Conservation (phyloP, 2,888 invertebrate genomes). For the Hyposoter dolosus region DNA sequence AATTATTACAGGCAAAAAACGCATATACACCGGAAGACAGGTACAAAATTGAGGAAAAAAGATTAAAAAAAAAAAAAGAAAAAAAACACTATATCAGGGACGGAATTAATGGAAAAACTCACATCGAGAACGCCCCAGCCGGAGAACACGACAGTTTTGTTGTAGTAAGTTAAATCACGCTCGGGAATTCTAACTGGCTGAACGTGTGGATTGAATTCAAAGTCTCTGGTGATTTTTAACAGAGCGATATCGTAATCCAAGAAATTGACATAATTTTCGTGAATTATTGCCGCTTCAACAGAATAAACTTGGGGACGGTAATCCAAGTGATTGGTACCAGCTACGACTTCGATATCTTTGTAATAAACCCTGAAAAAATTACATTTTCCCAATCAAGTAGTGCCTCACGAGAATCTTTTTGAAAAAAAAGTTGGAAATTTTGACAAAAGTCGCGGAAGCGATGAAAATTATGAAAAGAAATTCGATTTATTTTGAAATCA, state of each 20-base stretch:
- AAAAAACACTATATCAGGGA: not conserved
- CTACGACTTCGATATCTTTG: constrained; percentile 21
- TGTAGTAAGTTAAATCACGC: constrained; percentile 57
- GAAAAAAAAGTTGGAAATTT: not conserved
- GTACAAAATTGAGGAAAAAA: not conserved
- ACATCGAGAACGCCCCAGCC: constrained; percentile 78
- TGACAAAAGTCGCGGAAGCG: not conserved
- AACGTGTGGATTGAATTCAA: constrained; percentile 72
- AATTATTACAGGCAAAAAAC: not conserved
- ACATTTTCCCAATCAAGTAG: not conserved
- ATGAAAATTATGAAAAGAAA: not conserved
- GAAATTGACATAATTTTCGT: constrained; percentile 60
- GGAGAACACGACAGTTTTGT: constrained; percentile 68
- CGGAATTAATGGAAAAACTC: constrained; percentile 21
- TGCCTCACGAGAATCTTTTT: not conserved
- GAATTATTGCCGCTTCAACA: constrained; percentile 50
- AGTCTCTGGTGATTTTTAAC: constrained; percentile 68
- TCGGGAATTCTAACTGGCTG: constrained; percentile 72
- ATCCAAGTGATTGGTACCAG: constrained; percentile 70
- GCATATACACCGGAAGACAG: not conserved
- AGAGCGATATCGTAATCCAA: constrained; percentile 76
- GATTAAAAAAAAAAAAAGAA: not conserved
- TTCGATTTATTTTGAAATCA: not conserved
- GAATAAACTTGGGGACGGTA: constrained; percentile 65
- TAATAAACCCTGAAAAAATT: not conserved